Percentiles rank a stretch among this genome's conserved stretches.
Conservation (phyloP, 1,140 invertebrate genomes). For the Heliconius melpomene region DNA sequence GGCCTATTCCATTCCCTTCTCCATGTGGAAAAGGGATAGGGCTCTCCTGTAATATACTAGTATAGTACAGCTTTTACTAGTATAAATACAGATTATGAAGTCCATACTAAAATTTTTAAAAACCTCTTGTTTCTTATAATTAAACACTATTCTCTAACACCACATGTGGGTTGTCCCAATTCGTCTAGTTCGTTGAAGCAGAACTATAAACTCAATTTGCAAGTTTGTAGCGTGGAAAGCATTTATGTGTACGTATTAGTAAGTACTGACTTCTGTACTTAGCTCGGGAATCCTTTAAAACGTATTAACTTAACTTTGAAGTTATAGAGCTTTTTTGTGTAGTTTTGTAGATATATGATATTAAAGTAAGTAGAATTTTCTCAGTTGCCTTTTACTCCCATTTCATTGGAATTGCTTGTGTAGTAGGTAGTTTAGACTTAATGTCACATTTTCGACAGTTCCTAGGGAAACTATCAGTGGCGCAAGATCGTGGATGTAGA, state of each 20-base stretch:
- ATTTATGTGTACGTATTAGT: constrained; percentile 14
- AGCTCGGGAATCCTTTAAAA: not conserved
- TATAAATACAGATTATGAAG: no score
- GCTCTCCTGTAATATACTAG: no score
- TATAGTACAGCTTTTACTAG: no score
- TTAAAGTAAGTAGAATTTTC: not conserved
- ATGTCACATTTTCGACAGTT: no score
- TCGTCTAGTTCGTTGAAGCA: not conserved
- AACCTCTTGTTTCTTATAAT: not conserved
- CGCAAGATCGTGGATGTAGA: no score
- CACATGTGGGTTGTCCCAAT: not conserved
- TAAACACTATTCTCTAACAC: not conserved
- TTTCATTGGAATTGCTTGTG: no score
- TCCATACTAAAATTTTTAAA: no score
- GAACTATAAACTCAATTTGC: constrained; percentile 24
- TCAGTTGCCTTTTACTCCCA: no score
- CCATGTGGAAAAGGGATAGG: no score
- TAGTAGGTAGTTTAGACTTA: no score
- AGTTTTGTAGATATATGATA: not conserved
- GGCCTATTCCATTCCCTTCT: no score
- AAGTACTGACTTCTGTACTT: not conserved
- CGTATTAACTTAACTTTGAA: not conserved
- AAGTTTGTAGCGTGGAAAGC: constrained; percentile 17
- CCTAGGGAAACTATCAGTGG: no score
- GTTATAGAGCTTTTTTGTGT: not conserved